Base-by-base conservation (phyloP, 2,888 invertebrate species). In the Ditula angustiorana region DNA sequence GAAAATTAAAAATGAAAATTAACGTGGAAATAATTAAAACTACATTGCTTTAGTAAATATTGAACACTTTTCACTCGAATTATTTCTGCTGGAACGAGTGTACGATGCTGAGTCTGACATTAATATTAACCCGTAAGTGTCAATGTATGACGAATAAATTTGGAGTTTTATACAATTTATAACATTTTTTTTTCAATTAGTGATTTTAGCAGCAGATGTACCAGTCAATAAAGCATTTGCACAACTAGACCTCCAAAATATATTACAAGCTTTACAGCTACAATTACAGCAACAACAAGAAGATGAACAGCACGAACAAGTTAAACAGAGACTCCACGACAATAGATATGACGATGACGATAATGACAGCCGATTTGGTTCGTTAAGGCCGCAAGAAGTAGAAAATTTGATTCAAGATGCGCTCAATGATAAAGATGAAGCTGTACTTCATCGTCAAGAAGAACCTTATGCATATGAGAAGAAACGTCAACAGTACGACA, bases 1-100 rank as follows among this genome's bases (percentile, higher is more conserved):
- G 80, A 74, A 86, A 90, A 84, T 88, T 78, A 84, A 87, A 89
- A 82, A 81, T 80, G 81, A 73, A 86, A 85, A 88, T 86, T 81
- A 79, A 81, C 86, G 82, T 86, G 79, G 76, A 82, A 80, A 23
- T 52, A 79, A 71, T 78, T 72, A 76, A 67, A 61, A 57, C 61
- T 63, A 61, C 74, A 75, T 55, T 73, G 66, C 68, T 59, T 70
- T 74, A 76, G 78, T 80, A 81, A 77, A 74, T 74, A 69, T 63
- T 67, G 57, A 70, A 72, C 72, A 69, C n/a, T 70, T 78, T 73
- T 74, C 74, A 75, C 76, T 69, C 68, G 67, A 67, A 72, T 73
- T 69, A 75, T 65, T 75, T 77, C 72, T 64, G 71, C 68, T 70
- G 68, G 72, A 59, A 73, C 69, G 59, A 52, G 67, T 50, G 70